Percentiles rank a stretch among this genome's conserved stretches.
These are phyloP conservation scores for Pseudorasbora parva DNA, from an alignment of 2,113 vertebrate species.

Conservation along the genomic window DNA sequence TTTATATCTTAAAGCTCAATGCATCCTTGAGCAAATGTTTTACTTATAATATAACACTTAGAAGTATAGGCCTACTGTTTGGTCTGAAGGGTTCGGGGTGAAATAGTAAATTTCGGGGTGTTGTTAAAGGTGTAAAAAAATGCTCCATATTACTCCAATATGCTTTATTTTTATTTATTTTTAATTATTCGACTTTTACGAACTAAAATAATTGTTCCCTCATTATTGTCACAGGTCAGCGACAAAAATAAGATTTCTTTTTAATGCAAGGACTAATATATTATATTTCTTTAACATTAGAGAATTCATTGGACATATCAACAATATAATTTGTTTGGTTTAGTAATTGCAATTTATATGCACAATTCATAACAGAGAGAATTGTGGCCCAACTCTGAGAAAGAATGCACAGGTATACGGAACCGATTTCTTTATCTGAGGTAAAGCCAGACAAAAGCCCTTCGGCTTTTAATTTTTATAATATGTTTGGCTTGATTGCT, in stretches of 20 bases:
- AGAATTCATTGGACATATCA: background rate
- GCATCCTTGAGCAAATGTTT: constrained; percentile 26
- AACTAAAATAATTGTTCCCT: constrained; percentile 36
- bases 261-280: background rate
- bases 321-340: background rate
- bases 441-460: constrained; percentile 51
- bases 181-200: too few species aligned
- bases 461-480: constrained; percentile 8
- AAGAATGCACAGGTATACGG: constrained; percentile 34
- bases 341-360: background rate
- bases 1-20: constrained; percentile 31
- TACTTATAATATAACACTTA: background rate
- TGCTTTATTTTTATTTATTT: too few species aligned
- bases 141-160: too few species aligned
- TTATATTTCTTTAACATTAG: background rate
- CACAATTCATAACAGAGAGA: background rate
- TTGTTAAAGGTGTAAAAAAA: background rate
- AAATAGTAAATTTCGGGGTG: background rate
- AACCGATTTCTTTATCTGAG: constrained; percentile 67
- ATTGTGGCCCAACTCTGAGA: background rate
- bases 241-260: constrained; percentile 8
- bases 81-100: background rate
- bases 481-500: constrained; percentile 38
- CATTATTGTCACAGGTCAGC: constrained; percentile 28
- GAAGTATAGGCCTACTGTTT: background rate